These are phyloP conservation scores for Takifugu bimaculatus DNA, from an alignment of 2,113 vertebrate species.

Conservation along the genomic window DNA sequence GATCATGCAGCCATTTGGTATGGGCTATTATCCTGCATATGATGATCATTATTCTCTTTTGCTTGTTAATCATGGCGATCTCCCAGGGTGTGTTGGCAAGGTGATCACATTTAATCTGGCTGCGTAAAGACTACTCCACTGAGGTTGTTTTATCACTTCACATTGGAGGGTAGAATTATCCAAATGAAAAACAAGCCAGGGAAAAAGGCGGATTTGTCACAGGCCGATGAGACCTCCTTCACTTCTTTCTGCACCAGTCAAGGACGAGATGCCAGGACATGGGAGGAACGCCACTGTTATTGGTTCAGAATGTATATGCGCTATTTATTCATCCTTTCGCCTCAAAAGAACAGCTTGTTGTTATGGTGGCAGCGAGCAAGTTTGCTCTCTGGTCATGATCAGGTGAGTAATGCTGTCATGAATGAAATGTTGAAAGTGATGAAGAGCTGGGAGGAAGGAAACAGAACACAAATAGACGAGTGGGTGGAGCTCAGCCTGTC, in stretches of 20 bases:
- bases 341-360: too few species aligned
- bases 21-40: conserved; percentile 69
- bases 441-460: too few species aligned
- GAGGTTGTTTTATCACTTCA: conserved; percentile 66
- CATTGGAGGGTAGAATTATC: conserved; percentile 60
- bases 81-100: conserved; percentile 55
- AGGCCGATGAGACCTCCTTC: conserved; percentile 16
- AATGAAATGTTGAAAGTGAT: too few species aligned
- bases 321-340: too few species aligned
- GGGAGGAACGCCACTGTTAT: too few species aligned
- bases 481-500: too few species aligned
- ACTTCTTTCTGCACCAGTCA: conserved; percentile 41
- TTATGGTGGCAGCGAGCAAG: too few species aligned
- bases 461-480: too few species aligned
- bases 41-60: conserved; percentile 70
- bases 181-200: conserved; percentile 67
- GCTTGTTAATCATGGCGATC: conserved; percentile 67
- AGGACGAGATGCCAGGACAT: conserved; percentile 26
- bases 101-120: conserved; percentile 68
- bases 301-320: too few species aligned
- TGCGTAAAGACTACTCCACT: conserved; percentile 56
- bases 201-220: conserved; percentile 63
- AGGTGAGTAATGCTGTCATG: too few species aligned
- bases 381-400: too few species aligned
- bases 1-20: conserved; percentile 63